Conservation (phyloP, 2,797 vertebrate genomes). For the Tangara arthus region DNA sequence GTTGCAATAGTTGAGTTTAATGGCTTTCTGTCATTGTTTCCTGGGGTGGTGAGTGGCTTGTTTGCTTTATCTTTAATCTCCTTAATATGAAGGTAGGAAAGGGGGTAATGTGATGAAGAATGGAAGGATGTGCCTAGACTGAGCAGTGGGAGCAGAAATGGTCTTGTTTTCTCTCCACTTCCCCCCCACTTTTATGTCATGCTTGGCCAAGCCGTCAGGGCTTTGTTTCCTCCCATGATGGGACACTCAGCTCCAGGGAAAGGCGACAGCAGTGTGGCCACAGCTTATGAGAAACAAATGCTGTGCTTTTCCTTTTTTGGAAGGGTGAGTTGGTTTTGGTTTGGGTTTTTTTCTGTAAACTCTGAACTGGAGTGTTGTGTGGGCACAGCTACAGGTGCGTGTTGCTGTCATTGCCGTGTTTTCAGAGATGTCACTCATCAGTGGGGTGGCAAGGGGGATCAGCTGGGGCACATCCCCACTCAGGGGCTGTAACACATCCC, state of each 20-base stretch:
- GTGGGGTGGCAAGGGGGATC: background rate
- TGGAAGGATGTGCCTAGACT: background rate
- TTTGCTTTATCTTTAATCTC: background rate
- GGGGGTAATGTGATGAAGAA: background rate
- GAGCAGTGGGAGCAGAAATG: background rate
- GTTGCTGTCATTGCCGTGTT: rapidly evolving
- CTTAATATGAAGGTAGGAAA: background rate
- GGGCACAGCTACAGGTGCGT: rapidly evolving
- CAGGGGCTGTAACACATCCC: background rate
- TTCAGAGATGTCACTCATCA: background rate
- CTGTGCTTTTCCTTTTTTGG: background rate
- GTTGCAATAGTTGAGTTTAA: background rate
- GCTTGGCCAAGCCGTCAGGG: background rate
- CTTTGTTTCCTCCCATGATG: rapidly evolving
- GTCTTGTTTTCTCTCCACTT: background rate
- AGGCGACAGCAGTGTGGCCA: no score
- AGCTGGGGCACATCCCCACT: background rate
- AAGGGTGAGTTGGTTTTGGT: background rate
- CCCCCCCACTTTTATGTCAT: background rate
- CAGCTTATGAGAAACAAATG: background rate
- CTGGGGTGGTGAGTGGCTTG: background rate
- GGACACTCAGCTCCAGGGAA: background rate
- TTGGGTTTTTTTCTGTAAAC: rapidly evolving
- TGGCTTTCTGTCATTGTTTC: background rate
- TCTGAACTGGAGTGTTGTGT: background rate